Conservation (phyloP, 1,140 invertebrate genomes). For the Drosophila tsacasi region DNA sequence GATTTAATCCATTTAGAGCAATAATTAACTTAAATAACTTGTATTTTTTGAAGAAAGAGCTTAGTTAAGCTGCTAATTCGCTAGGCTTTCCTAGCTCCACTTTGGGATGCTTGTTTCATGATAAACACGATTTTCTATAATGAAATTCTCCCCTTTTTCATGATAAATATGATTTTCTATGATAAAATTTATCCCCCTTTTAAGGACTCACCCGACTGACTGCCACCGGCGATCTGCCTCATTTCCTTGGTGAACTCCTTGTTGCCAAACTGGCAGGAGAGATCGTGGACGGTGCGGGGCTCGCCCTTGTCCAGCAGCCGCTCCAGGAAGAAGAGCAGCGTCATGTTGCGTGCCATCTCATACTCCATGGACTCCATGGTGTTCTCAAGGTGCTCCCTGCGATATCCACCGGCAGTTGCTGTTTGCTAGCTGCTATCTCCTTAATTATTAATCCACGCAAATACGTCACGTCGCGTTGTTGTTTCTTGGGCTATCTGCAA, state of each 20-base stretch:
- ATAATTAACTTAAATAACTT: neutral
- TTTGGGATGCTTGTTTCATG: too few relatives aligned
- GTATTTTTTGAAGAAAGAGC: neutral
- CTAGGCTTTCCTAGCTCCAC: neutral
- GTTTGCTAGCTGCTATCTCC: conserved; percentile 35
- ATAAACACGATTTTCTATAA: neutral
- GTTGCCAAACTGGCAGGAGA: conserved; percentile 98
- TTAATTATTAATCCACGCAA: conserved; percentile 54
- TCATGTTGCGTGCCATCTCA: conserved; percentile 96
- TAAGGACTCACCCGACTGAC: conserved; percentile 89
- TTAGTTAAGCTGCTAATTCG: neutral
- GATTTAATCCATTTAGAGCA: neutral
- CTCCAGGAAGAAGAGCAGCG: conserved; percentile 97
- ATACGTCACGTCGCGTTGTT: conserved; percentile 46
- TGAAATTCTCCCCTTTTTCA: neutral
- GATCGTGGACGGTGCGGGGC: conserved; percentile 96
- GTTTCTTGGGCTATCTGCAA: conserved; percentile 55
- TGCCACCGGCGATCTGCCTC: conserved; percentile 97
- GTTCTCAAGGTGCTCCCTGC: conserved; percentile 8
- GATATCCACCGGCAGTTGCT: conserved; percentile 15
- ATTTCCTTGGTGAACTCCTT: conserved; percentile 98
- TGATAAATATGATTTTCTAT: neutral
- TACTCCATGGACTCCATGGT: conserved; percentile 96
- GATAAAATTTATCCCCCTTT: neutral
- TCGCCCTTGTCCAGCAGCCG: conserved; percentile 97